Evolutionary conservation across 2,888 invertebrate genomes (phyloP).

Genomic region (Entomobrya multifasciata): DNA sequence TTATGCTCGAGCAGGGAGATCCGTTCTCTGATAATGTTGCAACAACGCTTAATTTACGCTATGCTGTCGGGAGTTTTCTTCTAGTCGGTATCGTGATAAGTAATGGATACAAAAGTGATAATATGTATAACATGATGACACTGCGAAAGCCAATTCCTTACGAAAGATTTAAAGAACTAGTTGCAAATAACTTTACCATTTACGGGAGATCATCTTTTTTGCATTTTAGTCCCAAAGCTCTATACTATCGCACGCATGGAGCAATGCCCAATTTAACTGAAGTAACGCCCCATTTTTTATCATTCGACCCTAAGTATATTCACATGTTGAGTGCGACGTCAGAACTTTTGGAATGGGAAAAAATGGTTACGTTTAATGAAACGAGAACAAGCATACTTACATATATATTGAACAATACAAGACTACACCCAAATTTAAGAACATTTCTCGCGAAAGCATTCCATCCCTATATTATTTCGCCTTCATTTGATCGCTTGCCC

Average conservation of each 20-base stretch:
- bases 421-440: background rate
- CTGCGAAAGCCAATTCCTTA: background rate
- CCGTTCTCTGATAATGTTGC: background rate
- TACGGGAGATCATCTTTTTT: background rate
- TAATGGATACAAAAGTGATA: background rate
- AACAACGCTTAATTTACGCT: background rate
- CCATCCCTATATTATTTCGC: background rate
- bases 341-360: background rate
- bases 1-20: background rate
- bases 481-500: background rate
- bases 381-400: background rate
- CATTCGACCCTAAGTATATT: background rate
- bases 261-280: too few relatives aligned
- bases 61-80: background rate
- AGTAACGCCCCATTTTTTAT: too few relatives aligned
- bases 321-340: background rate
- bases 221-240: background rate
- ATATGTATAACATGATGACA: background rate
- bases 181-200: background rate
- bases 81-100: background rate
- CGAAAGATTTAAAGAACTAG: background rate
- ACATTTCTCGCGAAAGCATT: background rate
- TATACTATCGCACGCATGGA: background rate
- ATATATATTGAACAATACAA: background rate
- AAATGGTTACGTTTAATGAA: background rate